phyloP scores from a whole-genome alignment of 2,797 vertebrate genomes.

The Melopsittacus undulatus region DNA sequence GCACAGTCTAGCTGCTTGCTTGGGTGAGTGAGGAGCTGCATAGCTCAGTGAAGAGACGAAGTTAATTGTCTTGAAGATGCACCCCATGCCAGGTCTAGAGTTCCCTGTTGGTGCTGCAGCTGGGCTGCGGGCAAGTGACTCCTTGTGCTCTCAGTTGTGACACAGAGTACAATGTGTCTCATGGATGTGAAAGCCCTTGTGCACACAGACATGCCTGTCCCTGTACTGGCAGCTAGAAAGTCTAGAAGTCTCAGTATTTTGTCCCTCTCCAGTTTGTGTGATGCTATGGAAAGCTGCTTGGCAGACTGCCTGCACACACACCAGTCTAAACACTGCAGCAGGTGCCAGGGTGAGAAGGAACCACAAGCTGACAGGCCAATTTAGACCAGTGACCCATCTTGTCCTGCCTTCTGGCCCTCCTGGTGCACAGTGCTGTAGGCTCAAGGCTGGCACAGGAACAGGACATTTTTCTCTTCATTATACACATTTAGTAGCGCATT shows the following conservation, averaged over 20 bases:
- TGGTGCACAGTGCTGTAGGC: accelerated
- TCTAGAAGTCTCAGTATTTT: neutral
- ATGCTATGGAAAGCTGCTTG: neutral
- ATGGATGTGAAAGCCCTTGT: accelerated
- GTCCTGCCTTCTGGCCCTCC: neutral
- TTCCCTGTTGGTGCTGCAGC: neutral
- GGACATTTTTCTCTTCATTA: neutral
- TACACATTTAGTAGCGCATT: accelerated
- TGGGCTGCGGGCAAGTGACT: accelerated
- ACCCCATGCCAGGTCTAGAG: neutral
- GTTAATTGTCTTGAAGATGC: neutral
- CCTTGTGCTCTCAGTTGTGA: neutral
- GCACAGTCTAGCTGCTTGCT: neutral
- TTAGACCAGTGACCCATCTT: neutral
- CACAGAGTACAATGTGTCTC: accelerated
- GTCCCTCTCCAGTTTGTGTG: accelerated
- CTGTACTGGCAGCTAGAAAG: neutral
- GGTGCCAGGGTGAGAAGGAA: neutral
- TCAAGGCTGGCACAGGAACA: neutral
- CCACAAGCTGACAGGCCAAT: neutral
- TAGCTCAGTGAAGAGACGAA: neutral
- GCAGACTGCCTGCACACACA: neutral
- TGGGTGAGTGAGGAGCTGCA: neutral
- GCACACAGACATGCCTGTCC: neutral
- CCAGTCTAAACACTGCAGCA: neutral